Percentiles rank a stretch among this genome's conserved stretches.
Conservation (phyloP, 2,113 vertebrate species). For the Paracanthobrama guichenoti region DNA sequence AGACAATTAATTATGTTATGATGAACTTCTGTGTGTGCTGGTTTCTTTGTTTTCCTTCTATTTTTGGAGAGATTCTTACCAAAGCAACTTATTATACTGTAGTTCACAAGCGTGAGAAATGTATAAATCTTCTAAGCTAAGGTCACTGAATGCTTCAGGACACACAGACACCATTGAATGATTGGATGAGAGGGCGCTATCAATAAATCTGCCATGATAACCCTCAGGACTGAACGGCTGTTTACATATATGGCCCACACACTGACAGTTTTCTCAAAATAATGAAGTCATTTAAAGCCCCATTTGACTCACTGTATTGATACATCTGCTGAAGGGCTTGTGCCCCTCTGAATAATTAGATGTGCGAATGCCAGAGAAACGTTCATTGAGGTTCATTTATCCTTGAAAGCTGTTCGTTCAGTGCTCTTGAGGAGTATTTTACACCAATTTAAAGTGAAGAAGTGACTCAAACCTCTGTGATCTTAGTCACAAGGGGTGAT, state of each 20-base stretch:
- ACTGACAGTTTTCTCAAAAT: conserved; percentile 49
- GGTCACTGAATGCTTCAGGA: conserved; percentile 32
- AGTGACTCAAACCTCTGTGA: conserved; percentile 14
- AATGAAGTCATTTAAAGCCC: conserved; percentile 56
- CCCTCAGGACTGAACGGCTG: conserved; percentile 35
- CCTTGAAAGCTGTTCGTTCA: conserved; percentile 37
- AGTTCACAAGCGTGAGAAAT: neutral
- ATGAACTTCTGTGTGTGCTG: neutral
- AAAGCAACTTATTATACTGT: neutral
- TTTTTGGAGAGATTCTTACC: neutral
- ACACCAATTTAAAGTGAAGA: neutral
- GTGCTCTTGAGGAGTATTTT: neutral
- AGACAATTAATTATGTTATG: neutral
- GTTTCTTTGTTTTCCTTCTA: neutral
- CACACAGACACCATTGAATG: conserved; percentile 30
- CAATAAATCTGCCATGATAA: conserved; percentile 42
- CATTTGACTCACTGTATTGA: conserved; percentile 51
- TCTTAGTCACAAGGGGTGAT: neutral
- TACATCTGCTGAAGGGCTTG: conserved; percentile 43
- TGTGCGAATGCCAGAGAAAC: conserved; percentile 18
- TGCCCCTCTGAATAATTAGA: conserved; percentile 48
- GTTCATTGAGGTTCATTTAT: conserved; percentile 39
- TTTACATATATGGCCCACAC: conserved; percentile 20
- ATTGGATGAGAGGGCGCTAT: conserved; percentile 32
- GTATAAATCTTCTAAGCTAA: conserved; percentile 1